A percentile compares a stretch with the other conserved stretches of the same genome.
Conservation (phyloP, 2,113 vertebrate genomes). For the Conger conger region DNA sequence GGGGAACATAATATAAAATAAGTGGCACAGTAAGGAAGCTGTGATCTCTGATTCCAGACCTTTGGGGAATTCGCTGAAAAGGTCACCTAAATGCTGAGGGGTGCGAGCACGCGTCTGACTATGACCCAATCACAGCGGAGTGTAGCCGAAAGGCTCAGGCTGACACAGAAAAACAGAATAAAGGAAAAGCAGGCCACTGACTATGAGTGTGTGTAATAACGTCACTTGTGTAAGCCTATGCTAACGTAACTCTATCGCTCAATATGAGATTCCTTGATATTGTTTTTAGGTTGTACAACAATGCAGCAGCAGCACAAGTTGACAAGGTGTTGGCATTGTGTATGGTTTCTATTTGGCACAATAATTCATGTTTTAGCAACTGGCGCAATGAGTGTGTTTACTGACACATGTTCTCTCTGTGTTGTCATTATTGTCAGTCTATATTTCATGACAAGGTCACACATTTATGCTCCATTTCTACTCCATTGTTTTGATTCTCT, state of each 20-base stretch:
- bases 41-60: conserved; percentile 22
- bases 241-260: conserved; percentile 29
- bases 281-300: neutral
- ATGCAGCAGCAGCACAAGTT: neutral
- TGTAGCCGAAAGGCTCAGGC: conserved; percentile 26
- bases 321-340: neutral
- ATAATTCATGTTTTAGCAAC: neutral
- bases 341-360: neutral
- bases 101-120: conserved; percentile 20
- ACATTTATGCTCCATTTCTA: neutral
- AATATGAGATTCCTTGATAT: neutral
- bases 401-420: neutral
- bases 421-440: neutral
- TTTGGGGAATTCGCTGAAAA: conserved; percentile 35
- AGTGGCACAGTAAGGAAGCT: neutral
- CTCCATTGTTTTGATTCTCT: neutral
- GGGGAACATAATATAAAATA: conserved; percentile 4
- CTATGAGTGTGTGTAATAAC: neutral
- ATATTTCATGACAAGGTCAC: neutral
- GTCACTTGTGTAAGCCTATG: conserved; percentile 21
- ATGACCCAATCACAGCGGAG: conserved; percentile 30
- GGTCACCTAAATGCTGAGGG: conserved; percentile 37
- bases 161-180: conserved; percentile 32
- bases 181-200: conserved; percentile 33
- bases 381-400: neutral